Evolutionary conservation across 1,140 invertebrate species (phyloP).

Genomic region (Tetramorium parvispinum): DNA sequence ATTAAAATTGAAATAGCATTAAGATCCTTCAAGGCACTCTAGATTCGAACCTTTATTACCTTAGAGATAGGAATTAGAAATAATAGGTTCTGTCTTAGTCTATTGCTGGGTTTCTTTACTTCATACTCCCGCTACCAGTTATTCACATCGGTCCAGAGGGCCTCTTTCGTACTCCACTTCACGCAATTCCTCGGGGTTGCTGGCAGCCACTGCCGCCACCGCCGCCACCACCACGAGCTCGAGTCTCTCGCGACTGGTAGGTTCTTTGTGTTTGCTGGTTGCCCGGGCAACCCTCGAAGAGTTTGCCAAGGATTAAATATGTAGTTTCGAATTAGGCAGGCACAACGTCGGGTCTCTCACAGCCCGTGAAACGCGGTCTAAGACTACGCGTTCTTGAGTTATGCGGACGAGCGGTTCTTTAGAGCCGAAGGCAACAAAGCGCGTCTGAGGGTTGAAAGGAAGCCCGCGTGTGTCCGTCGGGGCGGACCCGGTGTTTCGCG

Average conservation of each 20-base stretch:
- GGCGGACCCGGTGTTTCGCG: background rate
- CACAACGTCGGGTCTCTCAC: constrained; percentile 67
- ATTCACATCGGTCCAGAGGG: constrained; percentile 6
- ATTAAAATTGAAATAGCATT: background rate
- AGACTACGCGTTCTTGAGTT: constrained; percentile 33
- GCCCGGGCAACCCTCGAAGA: constrained; percentile 73
- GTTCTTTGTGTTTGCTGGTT: constrained; percentile 77
- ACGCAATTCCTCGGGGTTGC: constrained; percentile 68
- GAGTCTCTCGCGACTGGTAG: constrained; percentile 72
- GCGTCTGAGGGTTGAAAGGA: constrained; percentile 7
- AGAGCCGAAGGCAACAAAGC: constrained; percentile 21
- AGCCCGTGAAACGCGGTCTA: constrained; percentile 35
- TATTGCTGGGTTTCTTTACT: background rate
- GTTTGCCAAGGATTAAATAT: constrained; percentile 84
- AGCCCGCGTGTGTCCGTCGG: background rate
- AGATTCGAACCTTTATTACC: background rate
- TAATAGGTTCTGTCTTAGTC: no score
- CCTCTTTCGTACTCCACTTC: constrained; percentile 57
- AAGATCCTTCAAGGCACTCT: background rate
- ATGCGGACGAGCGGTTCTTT: constrained; percentile 37
- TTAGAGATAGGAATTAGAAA: no score
- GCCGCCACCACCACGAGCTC: constrained; percentile 63
- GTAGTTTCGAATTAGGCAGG: constrained; percentile 83
- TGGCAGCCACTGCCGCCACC: background rate
- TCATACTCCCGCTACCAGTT: background rate